phyloP scores from a whole-genome alignment of 2,113 vertebrate species.

The Redunca redunca region DNA sequence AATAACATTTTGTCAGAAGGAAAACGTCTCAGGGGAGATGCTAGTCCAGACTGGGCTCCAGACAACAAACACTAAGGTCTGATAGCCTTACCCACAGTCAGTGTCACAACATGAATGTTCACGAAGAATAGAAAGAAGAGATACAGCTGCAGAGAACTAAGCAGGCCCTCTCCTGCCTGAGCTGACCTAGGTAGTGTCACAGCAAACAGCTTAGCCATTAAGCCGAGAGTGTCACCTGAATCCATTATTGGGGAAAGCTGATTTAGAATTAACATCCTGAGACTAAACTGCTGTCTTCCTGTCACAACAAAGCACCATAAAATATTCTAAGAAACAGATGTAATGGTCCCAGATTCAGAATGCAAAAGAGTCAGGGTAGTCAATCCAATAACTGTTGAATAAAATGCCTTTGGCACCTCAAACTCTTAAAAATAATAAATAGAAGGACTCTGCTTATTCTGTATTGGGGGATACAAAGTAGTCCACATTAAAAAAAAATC shows the following conservation, averaged over 20 bases:
- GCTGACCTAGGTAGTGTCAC: neutral
- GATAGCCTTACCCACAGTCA: neutral
- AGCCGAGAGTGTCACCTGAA: neutral
- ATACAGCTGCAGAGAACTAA: neutral
- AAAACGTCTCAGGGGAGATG: neutral
- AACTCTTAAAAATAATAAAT: neutral
- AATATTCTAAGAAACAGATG: neutral
- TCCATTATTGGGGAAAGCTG: neutral
- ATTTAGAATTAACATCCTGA: neutral
- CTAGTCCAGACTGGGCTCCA: neutral
- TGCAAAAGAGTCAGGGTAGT: neutral
- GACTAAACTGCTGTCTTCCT: neutral
- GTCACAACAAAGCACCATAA: neutral
- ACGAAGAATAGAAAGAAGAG: neutral
- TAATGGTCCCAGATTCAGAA: neutral
- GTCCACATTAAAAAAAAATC: neutral
- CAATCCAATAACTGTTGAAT: neutral
- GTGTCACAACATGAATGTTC: rapidly evolving
- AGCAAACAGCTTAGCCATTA: neutral
- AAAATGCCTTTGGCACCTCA: neutral
- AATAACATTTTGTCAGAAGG: neutral
- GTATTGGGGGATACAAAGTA: neutral
- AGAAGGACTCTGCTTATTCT: neutral
- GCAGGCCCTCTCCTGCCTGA: neutral
- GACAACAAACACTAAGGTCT: neutral